Evolutionary conservation across 2,888 invertebrate genomes (phyloP), one percentile per base, ranked within the genome.

Genomic region (Teinopalpus imperialis): DNA sequence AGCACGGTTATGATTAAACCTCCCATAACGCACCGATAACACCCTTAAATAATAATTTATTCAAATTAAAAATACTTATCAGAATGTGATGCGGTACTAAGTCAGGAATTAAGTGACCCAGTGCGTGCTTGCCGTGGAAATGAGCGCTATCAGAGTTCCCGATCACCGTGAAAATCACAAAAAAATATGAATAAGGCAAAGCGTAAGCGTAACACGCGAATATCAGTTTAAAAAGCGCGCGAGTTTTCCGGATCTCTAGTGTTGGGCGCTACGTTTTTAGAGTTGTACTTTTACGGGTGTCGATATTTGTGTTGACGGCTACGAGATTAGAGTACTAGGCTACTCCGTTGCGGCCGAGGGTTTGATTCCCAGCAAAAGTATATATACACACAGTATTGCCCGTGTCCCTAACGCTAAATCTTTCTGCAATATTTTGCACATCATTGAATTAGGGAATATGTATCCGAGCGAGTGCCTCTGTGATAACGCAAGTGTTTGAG

Each of bases 11-110:
- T 76, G 81, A 79, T 82, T 81, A 81, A 74, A 71, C 63, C 71
- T 61, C 65, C 74, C 74, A 81, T 83, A 78, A 71, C 64, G 66
- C 66, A 57, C 68, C 83, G 82, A 86, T 83, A 85, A 76, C 71
- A 70, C 74, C 70, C 78, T 81, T 81, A 81, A 85, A 86, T 85
- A 78, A 86, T 88, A 88, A 88, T 88, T 86, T 88, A 88, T 88
- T 88, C 88, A 88, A 87, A 87, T 88, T 88, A 88, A 88, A 88
- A 88, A 87, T 86, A 88, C 85, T 88, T 87, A 87, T 87, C 87
- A 83, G 81, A 85, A 79, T 86, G 80, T 85, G 88, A 88, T 88
- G 85, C 86, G 87, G 86, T 86, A 69, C 69, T 87, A 87, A 87
- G 86, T 88, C 82, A 86, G 66, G 69, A 81, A 80, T 82, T 82